Evolutionary conservation across 2,888 invertebrate species (phyloP).

Genomic region (Amiota communis): DNA sequence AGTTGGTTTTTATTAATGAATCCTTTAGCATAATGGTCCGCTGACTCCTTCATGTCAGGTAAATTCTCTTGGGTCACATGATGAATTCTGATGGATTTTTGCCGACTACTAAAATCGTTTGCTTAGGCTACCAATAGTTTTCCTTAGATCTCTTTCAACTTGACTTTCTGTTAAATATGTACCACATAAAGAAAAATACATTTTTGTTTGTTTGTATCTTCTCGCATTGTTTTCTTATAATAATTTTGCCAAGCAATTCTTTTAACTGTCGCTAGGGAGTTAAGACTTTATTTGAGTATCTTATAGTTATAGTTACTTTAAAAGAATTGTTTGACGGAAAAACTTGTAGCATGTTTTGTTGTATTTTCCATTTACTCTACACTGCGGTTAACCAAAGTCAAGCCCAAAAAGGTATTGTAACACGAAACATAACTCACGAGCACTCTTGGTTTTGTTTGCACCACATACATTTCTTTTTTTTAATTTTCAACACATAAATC

Average conservation of each 20-base stretch:
- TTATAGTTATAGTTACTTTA: neutral
- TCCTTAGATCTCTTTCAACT: neutral
- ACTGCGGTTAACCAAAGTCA: constrained; percentile 38
- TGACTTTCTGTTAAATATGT: constrained; percentile 59
- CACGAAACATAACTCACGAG: constrained; percentile 34
- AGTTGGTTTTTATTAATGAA: constrained; percentile 60
- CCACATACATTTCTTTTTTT: constrained; percentile 50
- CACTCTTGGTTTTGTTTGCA: constrained; percentile 31
- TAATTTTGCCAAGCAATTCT: constrained; percentile 55
- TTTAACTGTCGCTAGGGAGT: constrained; percentile 52
- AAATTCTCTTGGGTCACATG: neutral
- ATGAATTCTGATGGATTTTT: neutral
- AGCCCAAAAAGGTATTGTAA: constrained; percentile 34
- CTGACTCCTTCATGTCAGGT: neutral
- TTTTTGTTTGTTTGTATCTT: constrained; percentile 3
- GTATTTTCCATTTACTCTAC: neutral
- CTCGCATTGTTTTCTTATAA: constrained; percentile 18
- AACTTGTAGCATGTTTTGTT: neutral
- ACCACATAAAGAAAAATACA: constrained; percentile 12
- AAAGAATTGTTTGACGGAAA: constrained; percentile 4
- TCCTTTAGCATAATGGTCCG: constrained; percentile 48
- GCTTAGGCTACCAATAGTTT: too few species aligned
- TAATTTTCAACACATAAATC: constrained; percentile 62
- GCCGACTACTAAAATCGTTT: neutral
- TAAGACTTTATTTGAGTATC: neutral